phyloP scores from a whole-genome alignment of 2,113 vertebrate genomes.

The Paramisgurnus dabryanus region DNA sequence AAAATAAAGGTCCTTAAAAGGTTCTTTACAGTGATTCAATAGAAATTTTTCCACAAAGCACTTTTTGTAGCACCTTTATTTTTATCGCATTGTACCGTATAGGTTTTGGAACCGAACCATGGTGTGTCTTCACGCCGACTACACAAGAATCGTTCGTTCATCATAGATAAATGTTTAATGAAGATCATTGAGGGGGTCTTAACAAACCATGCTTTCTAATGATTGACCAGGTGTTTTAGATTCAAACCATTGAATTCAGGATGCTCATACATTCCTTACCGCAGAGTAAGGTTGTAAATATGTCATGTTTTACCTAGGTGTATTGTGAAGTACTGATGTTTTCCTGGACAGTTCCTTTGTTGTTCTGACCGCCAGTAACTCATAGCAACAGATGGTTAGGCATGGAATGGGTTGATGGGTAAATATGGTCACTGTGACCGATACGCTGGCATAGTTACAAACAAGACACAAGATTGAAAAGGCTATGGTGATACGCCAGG shows the following conservation, averaged over 20 bases:
- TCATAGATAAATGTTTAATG: not conserved
- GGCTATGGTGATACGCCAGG: not conserved
- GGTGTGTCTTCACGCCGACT: not conserved
- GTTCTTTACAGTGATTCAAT: no score
- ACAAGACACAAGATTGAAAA: not conserved
- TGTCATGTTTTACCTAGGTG: not conserved
- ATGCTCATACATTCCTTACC: not conserved
- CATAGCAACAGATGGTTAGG: not conserved
- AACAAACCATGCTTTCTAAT: slow-evolving; percentile 44
- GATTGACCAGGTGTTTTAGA: slow-evolving; percentile 34
- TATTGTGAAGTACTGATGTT: not conserved
- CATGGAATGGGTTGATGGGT: not conserved
- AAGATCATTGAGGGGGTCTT: not conserved
- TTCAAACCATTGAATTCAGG: not conserved
- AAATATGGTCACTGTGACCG: not conserved
- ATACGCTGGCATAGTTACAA: not conserved
- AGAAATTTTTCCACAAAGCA: no score
- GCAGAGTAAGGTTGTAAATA: not conserved
- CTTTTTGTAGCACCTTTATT: no score
- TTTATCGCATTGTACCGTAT: not conserved
- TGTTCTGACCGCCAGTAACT: not conserved
- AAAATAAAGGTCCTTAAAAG: not conserved
- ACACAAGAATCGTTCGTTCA: not conserved
- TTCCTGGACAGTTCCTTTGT: not conserved
- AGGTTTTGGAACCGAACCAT: not conserved